Evolutionary conservation across 1,140 invertebrate genomes (phyloP).

Genomic region (Macrostomum lignano): DNA sequence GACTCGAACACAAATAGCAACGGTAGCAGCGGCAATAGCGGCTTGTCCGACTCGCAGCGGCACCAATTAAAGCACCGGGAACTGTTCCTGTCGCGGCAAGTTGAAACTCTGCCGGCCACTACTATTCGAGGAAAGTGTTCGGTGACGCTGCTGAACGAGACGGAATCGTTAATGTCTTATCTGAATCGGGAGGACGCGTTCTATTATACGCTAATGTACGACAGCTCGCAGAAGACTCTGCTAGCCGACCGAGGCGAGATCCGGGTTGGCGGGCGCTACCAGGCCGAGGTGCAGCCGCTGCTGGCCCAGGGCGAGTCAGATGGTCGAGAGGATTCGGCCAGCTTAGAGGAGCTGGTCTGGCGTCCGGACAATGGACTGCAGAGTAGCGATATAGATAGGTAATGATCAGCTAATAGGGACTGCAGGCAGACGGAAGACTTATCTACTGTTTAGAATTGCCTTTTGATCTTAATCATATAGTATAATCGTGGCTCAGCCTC

Average conservation of each 20-base stretch:
- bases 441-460: too few relatives aligned
- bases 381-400: conserved; percentile 84
- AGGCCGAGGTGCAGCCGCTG: conserved; percentile 42
- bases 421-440: too few relatives aligned
- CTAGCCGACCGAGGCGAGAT: conserved; percentile 80
- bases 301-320: background rate
- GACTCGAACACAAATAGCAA: too few relatives aligned
- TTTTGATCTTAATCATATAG: too few relatives aligned
- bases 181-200: conserved; percentile 91
- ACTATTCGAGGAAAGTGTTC: conserved; percentile 94
- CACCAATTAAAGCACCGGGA: conserved; percentile 85
- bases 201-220: conserved; percentile 96
- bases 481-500: too few relatives aligned
- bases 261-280: conserved; percentile 67
- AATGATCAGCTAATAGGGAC: too few relatives aligned
- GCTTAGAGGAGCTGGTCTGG: conserved; percentile 40
- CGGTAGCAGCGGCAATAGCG: too few relatives aligned
- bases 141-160: conserved; percentile 87
- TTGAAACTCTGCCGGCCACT: conserved; percentile 84
- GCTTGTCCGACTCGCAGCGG: too few relatives aligned
- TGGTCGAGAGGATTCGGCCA: background rate
- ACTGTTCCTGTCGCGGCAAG: conserved; percentile 80
- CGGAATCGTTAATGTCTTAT: conserved; percentile 73
- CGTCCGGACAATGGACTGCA: conserved; percentile 57
- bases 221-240: conserved; percentile 86